phyloP scores from a whole-genome alignment of 2,797 vertebrate genomes.

The Gila robusta region DNA sequence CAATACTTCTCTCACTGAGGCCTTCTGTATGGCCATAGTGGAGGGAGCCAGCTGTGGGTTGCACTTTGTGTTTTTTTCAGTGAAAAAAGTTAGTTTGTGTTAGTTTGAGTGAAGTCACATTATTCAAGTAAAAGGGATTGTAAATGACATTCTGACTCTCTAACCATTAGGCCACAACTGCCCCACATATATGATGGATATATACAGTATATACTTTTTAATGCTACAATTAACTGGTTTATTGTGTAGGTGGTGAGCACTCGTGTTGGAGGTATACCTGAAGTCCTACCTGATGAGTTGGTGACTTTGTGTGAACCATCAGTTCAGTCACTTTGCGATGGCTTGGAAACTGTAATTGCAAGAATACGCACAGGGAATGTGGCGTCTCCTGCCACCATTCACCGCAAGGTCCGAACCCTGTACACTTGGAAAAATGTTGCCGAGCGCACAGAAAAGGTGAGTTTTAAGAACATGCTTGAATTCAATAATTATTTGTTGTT shows the following conservation, averaged over 20 bases:
- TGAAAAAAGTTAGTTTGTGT: no score
- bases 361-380: constrained; percentile 80
- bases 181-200: neutral
- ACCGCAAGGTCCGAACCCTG: constrained; percentile 85
- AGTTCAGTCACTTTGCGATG: constrained; percentile 89
- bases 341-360: constrained; percentile 88
- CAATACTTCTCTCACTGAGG: constrained; percentile 97
- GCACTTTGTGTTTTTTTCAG: constrained; percentile 82
- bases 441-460: constrained; percentile 92
- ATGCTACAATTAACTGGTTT: neutral
- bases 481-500: neutral
- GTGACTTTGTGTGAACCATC: constrained; percentile 95
- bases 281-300: constrained; percentile 92
- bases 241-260: constrained; percentile 94
- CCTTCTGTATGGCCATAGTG: constrained; percentile 99
- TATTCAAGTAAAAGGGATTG: neutral
- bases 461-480: neutral
- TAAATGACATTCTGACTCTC: neutral
- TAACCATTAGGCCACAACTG: neutral
- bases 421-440: constrained; percentile 98
- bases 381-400: constrained; percentile 81
- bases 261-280: constrained; percentile 95
- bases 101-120: neutral
- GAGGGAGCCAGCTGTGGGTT: constrained; percentile 98
- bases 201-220: neutral